A percentile compares a stretch with the other conserved stretches of the same genome.
phyloP scores from a whole-genome alignment of 35 echinoderm and acorn worm genomes.

The Patiria miniata region DNA sequence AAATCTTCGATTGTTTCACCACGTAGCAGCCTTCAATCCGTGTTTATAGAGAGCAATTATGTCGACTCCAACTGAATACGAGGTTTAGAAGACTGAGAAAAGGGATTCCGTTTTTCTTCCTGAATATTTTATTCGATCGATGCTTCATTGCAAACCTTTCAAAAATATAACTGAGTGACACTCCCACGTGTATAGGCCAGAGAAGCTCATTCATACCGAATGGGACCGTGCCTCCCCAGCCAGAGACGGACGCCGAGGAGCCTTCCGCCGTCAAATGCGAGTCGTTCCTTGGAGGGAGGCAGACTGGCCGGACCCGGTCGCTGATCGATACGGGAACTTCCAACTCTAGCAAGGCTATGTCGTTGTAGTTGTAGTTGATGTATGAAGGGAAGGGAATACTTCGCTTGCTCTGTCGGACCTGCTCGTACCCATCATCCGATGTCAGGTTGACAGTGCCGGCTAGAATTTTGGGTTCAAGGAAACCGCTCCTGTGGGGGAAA shows the following conservation, averaged over 20 bases:
- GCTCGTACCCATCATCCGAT: not conserved
- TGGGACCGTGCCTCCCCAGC: conserved; percentile 5
- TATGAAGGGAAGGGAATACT: not conserved
- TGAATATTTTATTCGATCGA: too few relatives aligned
- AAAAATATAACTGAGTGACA: too few relatives aligned
- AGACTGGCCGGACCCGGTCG: not conserved
- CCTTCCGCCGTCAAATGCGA: not conserved
- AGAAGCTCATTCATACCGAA: not conserved
- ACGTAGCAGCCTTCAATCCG: too few relatives aligned
- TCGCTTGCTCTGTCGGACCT: not conserved
- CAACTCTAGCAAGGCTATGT: not conserved
- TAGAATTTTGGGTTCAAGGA: not conserved
- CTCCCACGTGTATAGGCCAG: too few relatives aligned
- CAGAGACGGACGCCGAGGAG: not conserved
- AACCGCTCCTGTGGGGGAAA: not conserved
- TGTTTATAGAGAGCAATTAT: too few relatives aligned
- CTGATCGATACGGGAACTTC: not conserved
- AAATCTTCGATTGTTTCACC: too few relatives aligned
- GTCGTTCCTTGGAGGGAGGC: conserved; percentile 12
- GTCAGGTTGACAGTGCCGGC: not conserved
- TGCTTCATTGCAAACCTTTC: too few relatives aligned
- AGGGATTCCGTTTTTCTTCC: too few relatives aligned
- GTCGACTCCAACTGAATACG: too few relatives aligned
- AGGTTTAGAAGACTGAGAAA: too few relatives aligned
- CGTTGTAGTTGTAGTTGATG: not conserved